phyloP scores from a whole-genome alignment of 2,113 vertebrate species.

The Malurus elegans region DNA sequence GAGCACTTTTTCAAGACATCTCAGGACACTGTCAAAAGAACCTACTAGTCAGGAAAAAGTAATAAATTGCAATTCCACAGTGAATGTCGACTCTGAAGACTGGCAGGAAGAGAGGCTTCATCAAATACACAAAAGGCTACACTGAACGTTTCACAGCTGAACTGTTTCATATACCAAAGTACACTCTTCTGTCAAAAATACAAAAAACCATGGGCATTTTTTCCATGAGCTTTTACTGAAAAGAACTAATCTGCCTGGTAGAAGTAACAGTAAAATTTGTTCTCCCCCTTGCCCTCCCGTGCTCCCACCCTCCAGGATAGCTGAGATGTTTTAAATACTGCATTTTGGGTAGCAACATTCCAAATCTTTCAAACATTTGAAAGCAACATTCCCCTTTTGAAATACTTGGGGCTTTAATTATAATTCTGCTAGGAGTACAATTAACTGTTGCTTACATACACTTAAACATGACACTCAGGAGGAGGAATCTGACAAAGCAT shows the following conservation, averaged over 20 bases:
- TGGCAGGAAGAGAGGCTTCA: neutral
- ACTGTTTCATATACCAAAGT: neutral
- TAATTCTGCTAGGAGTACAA: neutral
- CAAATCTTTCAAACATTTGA: constrained; percentile 9
- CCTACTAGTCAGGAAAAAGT: neutral
- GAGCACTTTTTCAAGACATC: neutral
- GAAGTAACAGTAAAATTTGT: neutral
- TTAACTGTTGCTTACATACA: neutral
- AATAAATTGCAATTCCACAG: neutral
- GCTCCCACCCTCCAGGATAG: neutral
- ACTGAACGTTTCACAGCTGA: neutral
- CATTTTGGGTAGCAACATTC: constrained; percentile 1
- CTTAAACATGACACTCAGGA: neutral
- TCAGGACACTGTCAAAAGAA: neutral
- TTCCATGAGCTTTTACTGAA: neutral
- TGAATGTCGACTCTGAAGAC: neutral
- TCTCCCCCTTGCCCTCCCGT: neutral
- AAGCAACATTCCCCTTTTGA: constrained; percentile 8
- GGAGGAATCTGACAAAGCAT: neutral
- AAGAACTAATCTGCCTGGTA: neutral
- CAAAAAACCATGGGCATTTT: neutral
- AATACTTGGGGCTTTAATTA: neutral
- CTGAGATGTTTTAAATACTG: constrained; percentile 9
- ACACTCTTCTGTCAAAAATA: neutral
- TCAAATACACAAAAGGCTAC: neutral